Evolutionary conservation across 2,888 invertebrate genomes (phyloP), one percentile per base, ranked within the genome.

Genomic region (Brachyopa scutellaris): DNA sequence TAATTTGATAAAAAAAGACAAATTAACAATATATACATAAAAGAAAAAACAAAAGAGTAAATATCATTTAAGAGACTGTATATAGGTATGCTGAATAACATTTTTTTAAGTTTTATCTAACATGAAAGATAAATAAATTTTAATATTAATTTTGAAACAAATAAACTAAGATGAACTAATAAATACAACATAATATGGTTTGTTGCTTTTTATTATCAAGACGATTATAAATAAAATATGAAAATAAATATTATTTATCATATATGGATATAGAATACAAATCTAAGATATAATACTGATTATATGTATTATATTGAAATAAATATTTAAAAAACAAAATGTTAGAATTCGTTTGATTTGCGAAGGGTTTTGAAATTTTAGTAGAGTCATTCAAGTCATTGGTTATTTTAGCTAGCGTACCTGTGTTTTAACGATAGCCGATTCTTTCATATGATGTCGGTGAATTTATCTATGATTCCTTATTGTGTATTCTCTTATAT

Each of bases 21-120:
- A 33, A 31, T 51, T 45, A 40, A 67, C 51, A 61, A 62, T 57
- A 70, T 66, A 53, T 66, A 66, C 42, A 74, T 57, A 64, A 9
- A 36, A 49, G 29, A 57, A 47, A 8, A 66, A 53, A 11, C 6
- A 53, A 42, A 76, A 66, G 53, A 66, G 40, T 67, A 42, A 42
- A 80, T 80, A 80, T 76, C 80, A 80, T 80, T 80, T 80, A 80
- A 80, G 80, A 80, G 80, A 80, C 76, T 80, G 80, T 80, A 80
- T 45, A 80, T 80, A 80, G 62, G 76, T 69, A 80, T 76, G 80
- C 80, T 76, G 69, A 74, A 80, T 62, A 80, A 69, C 69, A 51
- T 21, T 64, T 80, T 26, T 76, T 80, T 76, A 40, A 55, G 53
- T 77, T 77, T 64, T 70, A 62, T 62, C 64, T 77, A 77, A 70